These are phyloP conservation scores for Andinoacara biseriatus DNA, from an alignment of 2,113 vertebrate species.

Conservation along the genomic window DNA sequence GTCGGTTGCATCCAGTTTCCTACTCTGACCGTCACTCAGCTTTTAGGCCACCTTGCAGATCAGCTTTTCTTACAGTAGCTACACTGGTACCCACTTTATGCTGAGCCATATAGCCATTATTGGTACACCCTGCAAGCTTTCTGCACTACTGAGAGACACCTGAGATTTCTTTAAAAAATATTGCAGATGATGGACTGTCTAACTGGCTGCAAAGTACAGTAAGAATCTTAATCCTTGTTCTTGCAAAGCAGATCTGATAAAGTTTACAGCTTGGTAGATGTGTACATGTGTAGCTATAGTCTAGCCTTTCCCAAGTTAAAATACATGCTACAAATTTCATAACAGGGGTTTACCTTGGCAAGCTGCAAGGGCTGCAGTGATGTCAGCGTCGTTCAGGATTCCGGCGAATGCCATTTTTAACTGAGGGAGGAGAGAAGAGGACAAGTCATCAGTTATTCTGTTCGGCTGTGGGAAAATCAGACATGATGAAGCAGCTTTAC, in stretches of 20 bases:
- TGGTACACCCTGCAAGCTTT: neutral
- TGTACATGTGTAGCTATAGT: neutral
- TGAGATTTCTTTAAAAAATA: neutral
- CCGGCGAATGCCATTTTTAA: constrained; percentile 80
- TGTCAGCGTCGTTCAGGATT: constrained; percentile 81
- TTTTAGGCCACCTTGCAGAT: neutral
- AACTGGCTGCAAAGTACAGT: neutral
- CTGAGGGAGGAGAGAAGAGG: constrained; percentile 62
- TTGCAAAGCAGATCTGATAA: neutral
- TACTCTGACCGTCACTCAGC: neutral
- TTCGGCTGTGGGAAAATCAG: constrained; percentile 17
- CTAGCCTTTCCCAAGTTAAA: neutral
- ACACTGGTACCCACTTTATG: neutral
- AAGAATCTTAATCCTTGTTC: neutral
- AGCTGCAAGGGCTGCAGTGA: constrained; percentile 83
- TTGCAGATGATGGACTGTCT: neutral
- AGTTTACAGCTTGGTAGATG: neutral
- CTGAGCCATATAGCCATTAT: neutral
- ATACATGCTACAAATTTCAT: neutral
- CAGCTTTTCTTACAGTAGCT: neutral
- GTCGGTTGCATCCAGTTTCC: neutral
- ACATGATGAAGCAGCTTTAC: constrained; percentile 9
- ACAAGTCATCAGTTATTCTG: constrained; percentile 50
- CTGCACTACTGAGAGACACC: neutral
- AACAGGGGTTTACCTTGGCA: constrained; percentile 76